A percentile compares a stretch with the other conserved stretches of the same genome.
Evolutionary conservation across 2,113 vertebrate species (phyloP).

Genomic region (Camelus bactrianus): DNA sequence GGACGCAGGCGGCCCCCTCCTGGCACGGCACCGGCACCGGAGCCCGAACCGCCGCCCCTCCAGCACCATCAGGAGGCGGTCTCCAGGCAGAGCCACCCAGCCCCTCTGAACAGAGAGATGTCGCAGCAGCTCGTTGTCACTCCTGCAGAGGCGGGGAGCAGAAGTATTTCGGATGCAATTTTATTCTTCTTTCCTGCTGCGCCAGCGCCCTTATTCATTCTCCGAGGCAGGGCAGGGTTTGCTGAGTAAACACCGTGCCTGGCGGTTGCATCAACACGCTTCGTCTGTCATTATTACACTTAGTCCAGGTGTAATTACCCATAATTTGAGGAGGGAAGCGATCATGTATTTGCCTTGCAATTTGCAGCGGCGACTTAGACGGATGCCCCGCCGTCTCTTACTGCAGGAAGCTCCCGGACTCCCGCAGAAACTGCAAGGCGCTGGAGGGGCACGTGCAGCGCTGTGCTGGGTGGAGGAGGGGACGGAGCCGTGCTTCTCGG

Average conservation of each 20-base stretch:
- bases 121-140: background rate
- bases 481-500: background rate
- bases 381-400: fast-evolving
- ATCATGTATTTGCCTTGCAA: background rate
- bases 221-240: background rate
- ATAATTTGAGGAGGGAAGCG: background rate
- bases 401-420: background rate
- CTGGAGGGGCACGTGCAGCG: fast-evolving
- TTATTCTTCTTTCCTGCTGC: too few species aligned
- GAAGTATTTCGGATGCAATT: background rate
- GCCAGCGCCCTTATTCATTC: background rate
- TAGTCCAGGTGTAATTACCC: background rate
- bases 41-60: background rate
- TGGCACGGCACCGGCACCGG: background rate
- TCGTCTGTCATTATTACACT: background rate
- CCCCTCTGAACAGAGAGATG: fast-evolving
- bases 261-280: background rate
- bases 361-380: background rate
- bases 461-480: background rate
- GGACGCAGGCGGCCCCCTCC: background rate
- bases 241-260: background rate
- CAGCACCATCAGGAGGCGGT: background rate
- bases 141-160: background rate
- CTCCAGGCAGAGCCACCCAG: too few species aligned
- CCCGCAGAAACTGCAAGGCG: fast-evolving